Evolutionary conservation across 2,888 invertebrate species (phyloP), one percentile per base, ranked within the genome.

Genomic region (Cephus sareptanus): DNA sequence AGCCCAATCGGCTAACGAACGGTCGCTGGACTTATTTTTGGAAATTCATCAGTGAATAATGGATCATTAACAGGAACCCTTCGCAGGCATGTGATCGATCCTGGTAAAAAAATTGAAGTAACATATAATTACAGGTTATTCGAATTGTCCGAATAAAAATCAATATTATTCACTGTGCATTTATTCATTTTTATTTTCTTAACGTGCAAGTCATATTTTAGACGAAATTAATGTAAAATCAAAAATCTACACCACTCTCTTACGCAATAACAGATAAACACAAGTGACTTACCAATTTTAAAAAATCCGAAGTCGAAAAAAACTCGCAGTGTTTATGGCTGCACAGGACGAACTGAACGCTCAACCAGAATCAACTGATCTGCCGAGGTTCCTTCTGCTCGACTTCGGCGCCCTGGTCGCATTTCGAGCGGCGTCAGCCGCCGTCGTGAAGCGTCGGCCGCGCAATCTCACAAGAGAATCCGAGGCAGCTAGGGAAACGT

Each of bases 401-500:
- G 78, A 79, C 80, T 81, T 82, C 31, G 71, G 82, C 81, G 80
- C 83, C 79, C 81, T 80, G 56, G 76, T 79, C 77, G 81, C 78
- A 82, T 80, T 80, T 80, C 76, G 77, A 82, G 75, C 82, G 77
- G 77, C 30, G 31, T 74, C 35, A 12, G 71, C 56, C 71, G 31
- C 80, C 81, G 83, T 82, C 80, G 78, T 80, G 81, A 83, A 84
- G 80, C 83, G 80, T 77, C 56, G 15, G 83, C 79, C 86, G 88
- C 87, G 87, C 87, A 86, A 87, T 84, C 85, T 87, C 87, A 56
- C 56, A 23, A 81, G 87, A 82, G 83, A 87, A 87, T 86, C 87
- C 85, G n/a, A 84, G 86, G 85, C 81, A 80, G 83, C 80, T 82
- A 80, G 35, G 11, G 35, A 74, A 34, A 71, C 71, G 2, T 23